Base-by-base conservation (phyloP, 2,888 invertebrate species). In the Drosophila kambysellisi region DNA sequence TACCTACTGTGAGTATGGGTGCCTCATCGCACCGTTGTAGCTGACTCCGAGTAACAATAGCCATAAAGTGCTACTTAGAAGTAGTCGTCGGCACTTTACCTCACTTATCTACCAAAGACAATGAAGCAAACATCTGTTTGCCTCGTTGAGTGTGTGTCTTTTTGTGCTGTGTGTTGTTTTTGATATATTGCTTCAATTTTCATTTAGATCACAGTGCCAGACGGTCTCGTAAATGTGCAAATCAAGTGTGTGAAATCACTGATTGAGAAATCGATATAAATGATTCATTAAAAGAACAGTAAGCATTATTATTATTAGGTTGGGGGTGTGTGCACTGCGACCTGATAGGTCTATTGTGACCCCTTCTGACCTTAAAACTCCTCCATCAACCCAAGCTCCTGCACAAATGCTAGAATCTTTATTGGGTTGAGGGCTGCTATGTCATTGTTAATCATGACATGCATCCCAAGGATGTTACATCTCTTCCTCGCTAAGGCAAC, bases 11-110 rank as follows among this genome's bases (percentile, higher is more conserved):
- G 57, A 39, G 39, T 25, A 25, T 25, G 57, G 30, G 39, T 50
- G 56, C 50, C 70, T n/a, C 30, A 25, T 63, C 54, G 53, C 30
- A 57, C 5, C 48, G 56, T 35, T 52, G 70, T 60, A 20, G 41
- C 46, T 46, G 20, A 25, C 56, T 56, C 52, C 33, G 46, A 70
- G 57, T 53, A 67, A 72, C 63, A 77, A 56, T 62, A 59, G 58
- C 64, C 76, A 78, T 76, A 80, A 76, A 80, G 76, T 61, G 64
- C 78, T 81, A 78, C 72, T 63, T 68, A 52, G 73, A 76, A 71
- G 64, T 61, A 62, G 76, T 33, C 39, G 76, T 33, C 39, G 73
- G 51, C 57, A 41, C 43, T 57, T 57, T 81, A 64, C 61, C 59
- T 71, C 37, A 72, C 64, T 56, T 63, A 56, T 61, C 56, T 67